phyloP scores from a whole-genome alignment of 2,113 vertebrate species.

The Ancistrus triradiatus region DNA sequence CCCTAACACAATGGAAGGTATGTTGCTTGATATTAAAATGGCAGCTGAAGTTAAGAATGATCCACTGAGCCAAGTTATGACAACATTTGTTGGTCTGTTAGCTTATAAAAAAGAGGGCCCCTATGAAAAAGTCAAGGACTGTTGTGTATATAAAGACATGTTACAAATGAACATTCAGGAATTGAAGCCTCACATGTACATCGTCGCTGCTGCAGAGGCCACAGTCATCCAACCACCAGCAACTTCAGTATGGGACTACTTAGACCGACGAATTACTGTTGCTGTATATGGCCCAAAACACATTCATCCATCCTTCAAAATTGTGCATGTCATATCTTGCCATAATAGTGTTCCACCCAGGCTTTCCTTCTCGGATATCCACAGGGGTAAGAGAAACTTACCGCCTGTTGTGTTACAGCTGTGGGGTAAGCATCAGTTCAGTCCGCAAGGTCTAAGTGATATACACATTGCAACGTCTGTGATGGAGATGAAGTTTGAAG shows the following conservation, averaged over 20 bases:
- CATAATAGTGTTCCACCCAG: constrained; percentile 83
- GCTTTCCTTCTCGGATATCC: constrained; percentile 80
- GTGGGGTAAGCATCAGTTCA: constrained; percentile 86
- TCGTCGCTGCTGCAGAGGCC: constrained; percentile 75
- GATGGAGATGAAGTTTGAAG: constrained; percentile 73
- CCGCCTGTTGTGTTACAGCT: constrained; percentile 89
- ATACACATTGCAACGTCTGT: constrained; percentile 71
- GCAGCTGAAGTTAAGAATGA: constrained; percentile 82
- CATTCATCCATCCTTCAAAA: constrained; percentile 89
- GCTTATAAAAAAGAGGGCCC: constrained; percentile 81
- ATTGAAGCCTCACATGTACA: constrained; percentile 78
- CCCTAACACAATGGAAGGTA: constrained; percentile 73
- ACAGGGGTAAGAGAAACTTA: constrained; percentile 71
- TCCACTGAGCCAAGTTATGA: constrained; percentile 86
- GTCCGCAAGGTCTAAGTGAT: constrained; percentile 73
- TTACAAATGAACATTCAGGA: constrained; percentile 83
- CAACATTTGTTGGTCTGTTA: constrained; percentile 75
- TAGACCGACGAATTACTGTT: constrained; percentile 76
- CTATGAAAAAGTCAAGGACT: constrained; percentile 78
- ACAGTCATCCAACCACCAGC: constrained; percentile 72
- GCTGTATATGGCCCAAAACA: constrained; percentile 91
- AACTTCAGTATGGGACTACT: constrained; percentile 74
- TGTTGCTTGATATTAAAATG: constrained; percentile 84
- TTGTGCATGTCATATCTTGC: constrained; percentile 78
- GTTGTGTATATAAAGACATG: constrained; percentile 76